phyloP scores from a whole-genome alignment of 2,888 invertebrate species.

The Zaprionus obscuricornis region DNA sequence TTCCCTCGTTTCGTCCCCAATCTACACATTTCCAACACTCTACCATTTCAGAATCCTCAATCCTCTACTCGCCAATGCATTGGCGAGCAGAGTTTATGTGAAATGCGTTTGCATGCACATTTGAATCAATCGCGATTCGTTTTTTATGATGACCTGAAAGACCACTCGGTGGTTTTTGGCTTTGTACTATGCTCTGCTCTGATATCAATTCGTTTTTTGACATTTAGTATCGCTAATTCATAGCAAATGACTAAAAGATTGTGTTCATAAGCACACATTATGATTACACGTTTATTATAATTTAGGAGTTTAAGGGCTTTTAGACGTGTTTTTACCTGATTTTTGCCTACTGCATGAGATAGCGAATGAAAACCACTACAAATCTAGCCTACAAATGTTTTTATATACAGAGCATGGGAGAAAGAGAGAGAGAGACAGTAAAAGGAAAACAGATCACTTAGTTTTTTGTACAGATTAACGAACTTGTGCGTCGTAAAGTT shows the following conservation, averaged over 20 bases:
- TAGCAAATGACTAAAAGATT: conserved; percentile 78
- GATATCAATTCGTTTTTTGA: conserved; percentile 65
- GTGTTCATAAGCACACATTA: conserved; percentile 80
- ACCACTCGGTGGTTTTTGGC: too few species aligned
- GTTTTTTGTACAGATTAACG: conserved; percentile 42
- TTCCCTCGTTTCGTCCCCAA: conserved; percentile 8
- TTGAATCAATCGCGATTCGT: conserved; percentile 68
- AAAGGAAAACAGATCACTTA: conserved; percentile 39
- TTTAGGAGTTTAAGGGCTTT: conserved; percentile 70
- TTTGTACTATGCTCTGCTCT: conserved; percentile 50
- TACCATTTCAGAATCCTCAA: conserved; percentile 5
- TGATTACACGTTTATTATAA: conserved; percentile 82
- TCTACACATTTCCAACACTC: conserved; percentile 17
- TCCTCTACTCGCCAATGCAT: conserved; percentile 33
- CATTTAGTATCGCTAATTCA: conserved; percentile 80
- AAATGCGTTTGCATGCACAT: conserved; percentile 74
- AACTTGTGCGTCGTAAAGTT: too few species aligned
- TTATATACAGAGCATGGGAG: too few species aligned
- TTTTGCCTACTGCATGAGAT: conserved; percentile 26
- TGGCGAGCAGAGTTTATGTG: too few species aligned
- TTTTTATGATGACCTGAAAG: conserved; percentile 60
- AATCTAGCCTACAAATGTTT: not conserved
- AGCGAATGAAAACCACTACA: conserved; percentile 40
- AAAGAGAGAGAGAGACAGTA: not conserved
- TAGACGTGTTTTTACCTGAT: conserved; percentile 14